Evolutionary conservation across 2,888 invertebrate species (phyloP).

Genomic region (Amphipyra berbera): DNA sequence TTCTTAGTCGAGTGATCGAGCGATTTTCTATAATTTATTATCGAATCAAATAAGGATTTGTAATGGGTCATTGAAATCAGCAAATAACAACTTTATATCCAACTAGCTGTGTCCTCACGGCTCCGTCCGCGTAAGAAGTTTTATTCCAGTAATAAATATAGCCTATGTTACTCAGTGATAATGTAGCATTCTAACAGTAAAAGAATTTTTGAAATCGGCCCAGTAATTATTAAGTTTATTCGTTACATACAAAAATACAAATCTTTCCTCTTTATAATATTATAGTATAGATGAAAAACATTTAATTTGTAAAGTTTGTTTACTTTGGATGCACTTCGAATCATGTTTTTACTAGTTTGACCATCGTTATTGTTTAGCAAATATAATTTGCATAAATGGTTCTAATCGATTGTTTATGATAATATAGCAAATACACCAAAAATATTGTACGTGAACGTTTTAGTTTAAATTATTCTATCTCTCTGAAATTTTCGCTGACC

Average conservation of each 20-base stretch:
- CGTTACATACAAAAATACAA: too few relatives aligned
- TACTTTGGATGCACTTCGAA: conserved; percentile 7
- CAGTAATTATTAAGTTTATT: too few relatives aligned
- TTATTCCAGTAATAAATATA: too few relatives aligned
- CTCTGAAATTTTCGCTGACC: conserved; percentile 63
- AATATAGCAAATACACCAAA: conserved; percentile 7
- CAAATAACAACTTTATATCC: neutral
- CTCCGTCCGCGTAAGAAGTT: too few relatives aligned
- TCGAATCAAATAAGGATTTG: too few relatives aligned
- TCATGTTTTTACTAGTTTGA: conserved; percentile 3
- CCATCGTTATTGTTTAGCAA: conserved; percentile 12
- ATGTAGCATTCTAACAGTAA: too few relatives aligned
- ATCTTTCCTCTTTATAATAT: too few relatives aligned
- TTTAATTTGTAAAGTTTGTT: conserved; percentile 1
- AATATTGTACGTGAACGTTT: conserved; percentile 30
- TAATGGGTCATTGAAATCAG: neutral
- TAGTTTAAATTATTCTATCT: conserved; percentile 51
- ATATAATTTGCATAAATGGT: conserved; percentile 15
- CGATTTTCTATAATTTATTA: neutral
- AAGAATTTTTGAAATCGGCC: too few relatives aligned
- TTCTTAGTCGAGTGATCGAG: neutral
- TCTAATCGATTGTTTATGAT: conserved; percentile 9
- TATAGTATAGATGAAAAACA: conserved; percentile 2
- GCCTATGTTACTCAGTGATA: too few relatives aligned
- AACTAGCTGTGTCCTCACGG: too few relatives aligned